phyloP scores from a whole-genome alignment of 2,113 vertebrate genomes.

The Alaudala cheleensis region DNA sequence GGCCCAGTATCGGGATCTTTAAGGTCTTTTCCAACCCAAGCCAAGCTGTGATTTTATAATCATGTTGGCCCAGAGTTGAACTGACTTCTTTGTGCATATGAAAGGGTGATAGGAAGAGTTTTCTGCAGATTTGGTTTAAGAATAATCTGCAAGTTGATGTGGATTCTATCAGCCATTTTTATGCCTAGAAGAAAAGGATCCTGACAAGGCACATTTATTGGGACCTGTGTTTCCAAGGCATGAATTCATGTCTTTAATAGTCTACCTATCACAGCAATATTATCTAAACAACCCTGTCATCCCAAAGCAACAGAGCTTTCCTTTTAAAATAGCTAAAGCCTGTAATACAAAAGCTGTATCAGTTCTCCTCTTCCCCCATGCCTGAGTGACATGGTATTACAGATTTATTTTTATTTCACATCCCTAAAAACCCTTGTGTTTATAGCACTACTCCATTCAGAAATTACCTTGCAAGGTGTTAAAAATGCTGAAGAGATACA shows the following conservation, averaged over 20 bases:
- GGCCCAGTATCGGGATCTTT: neutral
- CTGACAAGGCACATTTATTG: neutral
- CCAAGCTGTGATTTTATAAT: neutral
- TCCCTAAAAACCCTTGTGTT: neutral
- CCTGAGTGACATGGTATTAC: neutral
- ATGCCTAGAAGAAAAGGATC: neutral
- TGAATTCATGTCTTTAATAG: neutral
- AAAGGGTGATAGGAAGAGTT: neutral
- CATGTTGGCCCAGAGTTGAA: neutral
- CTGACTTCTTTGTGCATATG: neutral
- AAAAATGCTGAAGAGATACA: slow-evolving; percentile 86
- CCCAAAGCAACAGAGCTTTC: neutral
- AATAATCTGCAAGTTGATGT: neutral
- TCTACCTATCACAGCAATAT: neutral
- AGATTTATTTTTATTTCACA: neutral
- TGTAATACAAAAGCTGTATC: neutral
- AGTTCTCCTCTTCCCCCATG: neutral
- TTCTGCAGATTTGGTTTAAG: neutral
- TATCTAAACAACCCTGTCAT: neutral
- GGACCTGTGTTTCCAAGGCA: neutral
- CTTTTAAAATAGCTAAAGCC: neutral
- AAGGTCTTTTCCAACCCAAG: neutral
- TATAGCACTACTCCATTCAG: neutral
- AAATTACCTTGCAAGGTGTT: slow-evolving; percentile 86
- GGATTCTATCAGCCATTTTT: neutral